A percentile compares a stretch with the other conserved stretches of the same genome.
Evolutionary conservation across 1,140 invertebrate genomes (phyloP).

Genomic region (Drosophila serrata): DNA sequence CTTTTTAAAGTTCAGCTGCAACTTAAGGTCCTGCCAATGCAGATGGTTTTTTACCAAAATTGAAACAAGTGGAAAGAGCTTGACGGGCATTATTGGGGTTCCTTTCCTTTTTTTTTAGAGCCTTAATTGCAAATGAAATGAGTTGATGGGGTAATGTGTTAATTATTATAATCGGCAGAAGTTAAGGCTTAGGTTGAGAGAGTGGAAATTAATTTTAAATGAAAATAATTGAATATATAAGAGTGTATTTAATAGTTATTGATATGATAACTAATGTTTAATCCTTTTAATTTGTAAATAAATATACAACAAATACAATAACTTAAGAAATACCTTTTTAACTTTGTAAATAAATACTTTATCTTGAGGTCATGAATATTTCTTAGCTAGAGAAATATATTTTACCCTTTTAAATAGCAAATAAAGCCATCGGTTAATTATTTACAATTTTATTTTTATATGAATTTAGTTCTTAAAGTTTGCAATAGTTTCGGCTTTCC

Average conservation of each 20-base stretch:
- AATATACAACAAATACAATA: too few species aligned
- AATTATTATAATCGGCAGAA: not conserved
- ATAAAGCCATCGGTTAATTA: too few species aligned
- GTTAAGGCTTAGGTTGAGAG: not conserved
- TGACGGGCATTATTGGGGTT: constrained; percentile 4
- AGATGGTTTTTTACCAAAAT: constrained; percentile 22
- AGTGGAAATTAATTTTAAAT: not conserved
- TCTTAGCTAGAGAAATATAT: too few species aligned
- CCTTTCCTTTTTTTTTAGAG: not conserved
- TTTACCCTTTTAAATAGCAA: not conserved
- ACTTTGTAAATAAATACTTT: not conserved
- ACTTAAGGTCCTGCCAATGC: constrained; percentile 5
- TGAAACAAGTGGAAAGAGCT: constrained; percentile 5
- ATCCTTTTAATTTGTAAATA: not conserved
- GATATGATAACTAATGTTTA: not conserved
- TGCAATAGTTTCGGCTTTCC: not conserved
- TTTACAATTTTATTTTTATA: not conserved
- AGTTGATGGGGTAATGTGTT: constrained; percentile 19
- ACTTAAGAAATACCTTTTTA: not conserved
- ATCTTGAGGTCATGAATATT: too few species aligned
- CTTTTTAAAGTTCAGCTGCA: constrained; percentile 37
- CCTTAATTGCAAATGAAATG: constrained; percentile 4
- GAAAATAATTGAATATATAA: not conserved
- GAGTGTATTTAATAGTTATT: not conserved
- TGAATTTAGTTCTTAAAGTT: not conserved